Base-by-base conservation (phyloP, 2,113 vertebrate species). In the Halichoerus grypus region DNA sequence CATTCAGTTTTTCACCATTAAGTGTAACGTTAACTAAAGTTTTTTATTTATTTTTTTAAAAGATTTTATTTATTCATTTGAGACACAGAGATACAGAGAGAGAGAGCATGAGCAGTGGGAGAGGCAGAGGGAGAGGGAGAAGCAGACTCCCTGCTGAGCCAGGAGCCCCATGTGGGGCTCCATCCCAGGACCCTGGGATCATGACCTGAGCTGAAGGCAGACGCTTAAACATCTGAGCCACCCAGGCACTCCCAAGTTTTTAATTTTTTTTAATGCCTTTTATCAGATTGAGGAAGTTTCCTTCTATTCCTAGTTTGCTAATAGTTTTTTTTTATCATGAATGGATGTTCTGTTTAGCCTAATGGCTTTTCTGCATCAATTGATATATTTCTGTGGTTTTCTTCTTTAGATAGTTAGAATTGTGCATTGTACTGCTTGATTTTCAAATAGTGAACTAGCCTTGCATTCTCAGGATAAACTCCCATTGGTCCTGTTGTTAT, bases 301-400 rank as follows among this genome's bases (percentile, higher is more conserved):
- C 31, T 88, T 28, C 21, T 76, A 53, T 61, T 65, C 19, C 26
- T 83, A 24, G 11, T 69, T 83, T 76, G 72, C 63, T 80, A 71
- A 61, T 42, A 61, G 24, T 87, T 96, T 94, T 63, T 42, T 42
- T 42, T 91, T 82, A 19, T 88, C 36, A 49, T 83, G 67, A 96
- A 67, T 76, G 59, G 33, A 15, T 95, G 12, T 39, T 57, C 6
- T 39, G 49, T 46, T 88, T 93, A 67, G 36, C 87, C 26, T 84
- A 10, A 55, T 93, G 55, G 22, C 57, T 92, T 82, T 96, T 88
- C 13, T 93, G 14, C 7, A 79, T 89, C 57, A 59, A 3, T 74
- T 67, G 21, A 16, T 55, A 3, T n/a, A 33, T 28, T 92, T 67
- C 63, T 39, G 53, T 72, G 3, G 42, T 72, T 83, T 88, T 83